Evolutionary conservation across 2,113 vertebrate species (phyloP), one percentile per base, ranked within the genome.

Genomic region (Antennarius striatus): DNA sequence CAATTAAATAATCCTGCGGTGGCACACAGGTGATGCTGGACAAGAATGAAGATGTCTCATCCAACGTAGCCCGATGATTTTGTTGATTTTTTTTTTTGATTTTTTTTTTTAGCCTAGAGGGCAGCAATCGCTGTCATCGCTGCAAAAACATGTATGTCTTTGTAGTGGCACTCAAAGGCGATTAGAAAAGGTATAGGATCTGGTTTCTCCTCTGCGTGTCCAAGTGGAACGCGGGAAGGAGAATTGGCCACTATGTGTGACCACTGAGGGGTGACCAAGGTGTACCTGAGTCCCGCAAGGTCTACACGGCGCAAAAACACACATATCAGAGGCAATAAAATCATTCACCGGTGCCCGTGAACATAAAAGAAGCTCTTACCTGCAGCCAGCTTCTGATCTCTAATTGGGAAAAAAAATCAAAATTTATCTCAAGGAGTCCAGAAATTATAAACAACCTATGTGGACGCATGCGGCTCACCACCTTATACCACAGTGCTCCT

Each of bases 131-230:
- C 60, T 45, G 73, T 57, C 84, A 66, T 75, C 68, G 42, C 60
- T 68, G 84, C 67, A 76, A 63, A 43, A 82, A 68, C 81, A 78
- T 81, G 86, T 70, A 54, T 88, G 90, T 86, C 82, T 85, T 79
- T 85, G 82, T 81, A 69, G 81, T 42, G 58, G 75, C 88, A 88
- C 91, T 92, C 89, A 85, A 80, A 86, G 90, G 81, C 84, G 87
- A 83, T 92, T 92, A 90, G 91, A 93, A 92, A 93, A 75, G 86
- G 87, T 86, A 62, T 22, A 64, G 86, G 91, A 86, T 98, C 94
- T 86, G 90, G 92, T 97, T 95, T 94, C 95, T 82, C 73, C 86
- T 84, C 92, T 85, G 78, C 85, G 90, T 93, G 93, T 92, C 93
- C 83, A 92, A 92, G 89, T 90, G 92, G 89, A 93, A 91, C 89